A percentile compares a stretch with the other conserved stretches of the same genome.
Conservation (phyloP, 2,113 vertebrate genomes). For the Phylloscopus trochiloides region DNA sequence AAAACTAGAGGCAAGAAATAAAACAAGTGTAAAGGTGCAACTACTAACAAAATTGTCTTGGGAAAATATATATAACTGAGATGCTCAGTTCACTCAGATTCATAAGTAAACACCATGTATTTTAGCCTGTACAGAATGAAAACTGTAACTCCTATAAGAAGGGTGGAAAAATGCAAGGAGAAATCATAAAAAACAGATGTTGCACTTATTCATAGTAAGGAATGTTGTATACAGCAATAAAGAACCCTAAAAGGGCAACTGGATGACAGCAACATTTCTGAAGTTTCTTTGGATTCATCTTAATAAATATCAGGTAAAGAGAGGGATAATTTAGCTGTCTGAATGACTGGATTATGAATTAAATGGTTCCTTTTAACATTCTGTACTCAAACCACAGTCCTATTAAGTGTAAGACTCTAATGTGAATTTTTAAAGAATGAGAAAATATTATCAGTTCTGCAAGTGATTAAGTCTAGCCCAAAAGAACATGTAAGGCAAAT, state of each 20-base stretch:
- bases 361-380: constrained; percentile 37
- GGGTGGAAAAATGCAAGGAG: neutral
- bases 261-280: neutral
- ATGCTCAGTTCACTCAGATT: neutral
- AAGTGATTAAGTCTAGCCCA: constrained; percentile 54
- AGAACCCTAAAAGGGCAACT: neutral
- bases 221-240: neutral
- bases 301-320: constrained; percentile 57
- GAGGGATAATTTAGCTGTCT: constrained; percentile 48
- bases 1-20: neutral
- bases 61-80: neutral
- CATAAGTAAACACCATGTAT: neutral
- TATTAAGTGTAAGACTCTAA: constrained; percentile 25
- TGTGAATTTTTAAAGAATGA: constrained; percentile 55
- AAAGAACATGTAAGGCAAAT: constrained; percentile 27
- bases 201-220: neutral
- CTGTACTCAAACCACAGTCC: constrained; percentile 6
- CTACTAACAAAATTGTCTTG: neutral
- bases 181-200: neutral
- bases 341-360: constrained; percentile 58
- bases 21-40: neutral
- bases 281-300: neutral
- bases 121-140: neutral
- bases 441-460: constrained; percentile 62
- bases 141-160: neutral